phyloP scores from a whole-genome alignment of 2,797 vertebrate genomes.

The Dallia pectoralis region DNA sequence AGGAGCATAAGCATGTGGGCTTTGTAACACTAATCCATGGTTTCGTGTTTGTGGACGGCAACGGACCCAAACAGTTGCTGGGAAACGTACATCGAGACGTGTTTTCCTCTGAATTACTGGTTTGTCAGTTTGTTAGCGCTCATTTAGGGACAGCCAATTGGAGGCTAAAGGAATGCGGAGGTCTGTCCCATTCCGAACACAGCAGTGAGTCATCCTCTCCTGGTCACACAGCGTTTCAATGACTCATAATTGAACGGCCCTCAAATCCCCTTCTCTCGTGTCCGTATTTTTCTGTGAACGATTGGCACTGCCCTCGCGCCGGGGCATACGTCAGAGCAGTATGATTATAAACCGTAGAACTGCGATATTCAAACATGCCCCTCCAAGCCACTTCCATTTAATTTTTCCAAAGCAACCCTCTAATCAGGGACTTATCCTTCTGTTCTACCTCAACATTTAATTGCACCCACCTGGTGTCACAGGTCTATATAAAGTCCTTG shows the following conservation, averaged over 20 bases:
- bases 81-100: not conserved
- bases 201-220: not conserved
- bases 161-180: too few species aligned
- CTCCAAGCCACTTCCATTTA: too few species aligned
- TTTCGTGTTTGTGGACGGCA: not conserved
- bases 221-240: not conserved
- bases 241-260: not conserved
- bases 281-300: not conserved
- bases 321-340: constrained; percentile 17
- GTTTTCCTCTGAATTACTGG: not conserved
- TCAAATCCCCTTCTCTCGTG: not conserved
- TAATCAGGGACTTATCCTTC: too few species aligned
- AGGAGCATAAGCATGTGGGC: not conserved
- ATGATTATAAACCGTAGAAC: too few species aligned
- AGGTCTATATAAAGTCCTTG: too few species aligned
- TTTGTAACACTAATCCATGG: not conserved
- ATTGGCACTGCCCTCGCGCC: constrained; percentile 20
- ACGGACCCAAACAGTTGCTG: not conserved
- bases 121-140: not conserved
- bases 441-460: too few species aligned
- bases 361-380: too few species aligned
- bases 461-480: too few species aligned
- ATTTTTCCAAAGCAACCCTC: too few species aligned
- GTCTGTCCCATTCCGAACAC: not conserved
- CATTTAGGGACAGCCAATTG: too few species aligned